A percentile compares a stretch with the other conserved stretches of the same genome.
phyloP scores from a whole-genome alignment of 2,888 invertebrate species.

The Hirtodrosophila cameraria region DNA sequence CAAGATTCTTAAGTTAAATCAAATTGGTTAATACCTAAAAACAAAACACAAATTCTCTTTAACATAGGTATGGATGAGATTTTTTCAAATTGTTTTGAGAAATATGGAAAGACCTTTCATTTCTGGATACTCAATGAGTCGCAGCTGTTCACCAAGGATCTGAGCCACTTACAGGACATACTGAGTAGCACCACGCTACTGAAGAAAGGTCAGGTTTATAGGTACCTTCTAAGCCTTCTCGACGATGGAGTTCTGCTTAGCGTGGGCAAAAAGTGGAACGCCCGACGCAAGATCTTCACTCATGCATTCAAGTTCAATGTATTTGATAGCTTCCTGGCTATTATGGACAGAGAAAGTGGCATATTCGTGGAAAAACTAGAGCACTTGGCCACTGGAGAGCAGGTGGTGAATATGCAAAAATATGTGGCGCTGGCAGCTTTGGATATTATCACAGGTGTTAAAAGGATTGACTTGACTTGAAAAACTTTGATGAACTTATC shows the following conservation, averaged over 20 bases:
- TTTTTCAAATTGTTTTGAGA: conserved; percentile 41
- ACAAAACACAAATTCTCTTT: conserved; percentile 41
- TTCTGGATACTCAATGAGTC: conserved; percentile 84
- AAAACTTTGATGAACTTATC: not conserved
- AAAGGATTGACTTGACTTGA: too few relatives aligned
- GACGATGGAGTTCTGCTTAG: conserved; percentile 76
- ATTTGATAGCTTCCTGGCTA: conserved; percentile 88
- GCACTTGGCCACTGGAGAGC: conserved; percentile 79
- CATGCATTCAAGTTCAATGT: conserved; percentile 92
- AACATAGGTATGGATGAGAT: conserved; percentile 38
- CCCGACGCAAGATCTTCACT: conserved; percentile 88
- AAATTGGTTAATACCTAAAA: too few relatives aligned
- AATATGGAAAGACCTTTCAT: conserved; percentile 84
- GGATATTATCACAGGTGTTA: conserved; percentile 85
- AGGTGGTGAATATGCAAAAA: conserved; percentile 86
- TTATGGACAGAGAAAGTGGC: conserved; percentile 87
- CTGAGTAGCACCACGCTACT: conserved; percentile 72
- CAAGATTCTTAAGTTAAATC: too few relatives aligned
- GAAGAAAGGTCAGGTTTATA: conserved; percentile 74
- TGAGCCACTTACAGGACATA: conserved; percentile 83
- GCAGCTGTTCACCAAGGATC: conserved; percentile 82
- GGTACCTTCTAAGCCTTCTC: conserved; percentile 69
- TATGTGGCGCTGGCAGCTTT: conserved; percentile 86
- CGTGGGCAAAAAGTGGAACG: conserved; percentile 86
- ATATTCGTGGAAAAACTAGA: conserved; percentile 86